Percentiles rank a stretch among this genome's conserved stretches.
Evolutionary conservation across 2,797 vertebrate genomes (phyloP).

Genomic region (Xerus rutilus): DNA sequence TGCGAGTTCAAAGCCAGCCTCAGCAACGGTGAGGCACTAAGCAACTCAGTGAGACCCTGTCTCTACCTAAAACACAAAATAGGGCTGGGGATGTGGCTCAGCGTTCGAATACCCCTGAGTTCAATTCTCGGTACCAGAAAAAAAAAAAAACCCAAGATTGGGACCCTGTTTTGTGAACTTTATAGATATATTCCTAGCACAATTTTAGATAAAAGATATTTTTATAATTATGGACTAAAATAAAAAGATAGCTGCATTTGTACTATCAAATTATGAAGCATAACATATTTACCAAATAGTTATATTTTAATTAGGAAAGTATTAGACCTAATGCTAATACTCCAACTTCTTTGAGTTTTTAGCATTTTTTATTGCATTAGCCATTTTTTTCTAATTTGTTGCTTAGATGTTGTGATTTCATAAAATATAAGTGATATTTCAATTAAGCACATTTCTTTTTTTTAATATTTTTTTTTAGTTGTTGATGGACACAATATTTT

Average conservation of each 20-base stretch:
- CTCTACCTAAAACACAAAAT: no score
- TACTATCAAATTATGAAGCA: background rate
- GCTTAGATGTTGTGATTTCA: slow-evolving; percentile 36
- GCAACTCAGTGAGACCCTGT: no score
- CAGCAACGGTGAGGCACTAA: no score
- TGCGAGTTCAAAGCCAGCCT: no score
- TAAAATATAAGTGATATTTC: slow-evolving; percentile 18
- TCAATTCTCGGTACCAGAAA: no score
- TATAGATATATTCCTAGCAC: slow-evolving; percentile 12
- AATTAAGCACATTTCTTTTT: slow-evolving; percentile 17
- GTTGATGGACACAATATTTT: no score
- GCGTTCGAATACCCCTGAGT: no score
- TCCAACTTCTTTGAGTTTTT: background rate
- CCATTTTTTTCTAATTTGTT: background rate
- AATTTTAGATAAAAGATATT: slow-evolving; percentile 31
- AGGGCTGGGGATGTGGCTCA: no score
- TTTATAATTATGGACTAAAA: background rate
- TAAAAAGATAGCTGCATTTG: background rate
- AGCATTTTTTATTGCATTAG: slow-evolving; percentile 19
- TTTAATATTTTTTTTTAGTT: no score
- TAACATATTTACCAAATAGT: background rate
- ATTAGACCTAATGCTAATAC: background rate
- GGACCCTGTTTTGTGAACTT: background rate
- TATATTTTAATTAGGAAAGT: slow-evolving; percentile 22
- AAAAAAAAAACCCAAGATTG: background rate